Evolutionary conservation across 2,797 vertebrate species (phyloP), one percentile per base, ranked within the genome.

Genomic region (Anabas testudineus): DNA sequence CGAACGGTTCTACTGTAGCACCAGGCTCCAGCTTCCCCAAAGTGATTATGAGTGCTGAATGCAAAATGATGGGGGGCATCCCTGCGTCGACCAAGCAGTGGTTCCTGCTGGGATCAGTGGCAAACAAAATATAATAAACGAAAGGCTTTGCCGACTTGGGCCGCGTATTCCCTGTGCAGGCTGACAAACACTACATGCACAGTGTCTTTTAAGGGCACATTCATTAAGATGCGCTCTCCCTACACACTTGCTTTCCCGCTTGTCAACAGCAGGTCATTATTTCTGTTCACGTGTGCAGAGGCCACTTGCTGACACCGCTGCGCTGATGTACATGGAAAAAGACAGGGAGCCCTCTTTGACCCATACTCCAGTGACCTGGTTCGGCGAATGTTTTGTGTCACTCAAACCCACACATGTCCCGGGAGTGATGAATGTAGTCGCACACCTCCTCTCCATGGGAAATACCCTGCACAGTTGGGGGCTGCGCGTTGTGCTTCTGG

Each of bases 311-410:
- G 75, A 84, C 78, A 85, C 80, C 78, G 84, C 67, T 62, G 72
- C 62, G 56, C 58, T 67, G 86, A 88, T 80, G 82, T 83, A 82
- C 77, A 85, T 75, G n/a, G n/a, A 88, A 87, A 84, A 84, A 87
- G 79, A 84, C 87, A 78, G 57, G 65, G 80, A 83, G 71, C 66
- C 76, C 70, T 70, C 72, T 81, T 72, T 90, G 88, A 89, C 84
- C 85, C 76, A 78, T 86, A 83, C 82, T 78, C 86, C 71, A 82
- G 83, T 88, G 86, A 90, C 88, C 90, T 83, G 85, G 83, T 88
- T 90, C 71, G 65, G 81, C 15, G 18, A 84, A 81, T 78, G 84
- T 81, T 86, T 88, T 71, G 78, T 82, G 86, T 88, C 88, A 87
- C 77, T 88, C 80, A 82, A 71, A 62, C 56, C 65, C 84, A 86